A percentile compares a stretch with the other conserved stretches of the same genome.
Evolutionary conservation across 2,797 vertebrate genomes (phyloP).

Genomic region (Mormyrops attenuatus): DNA sequence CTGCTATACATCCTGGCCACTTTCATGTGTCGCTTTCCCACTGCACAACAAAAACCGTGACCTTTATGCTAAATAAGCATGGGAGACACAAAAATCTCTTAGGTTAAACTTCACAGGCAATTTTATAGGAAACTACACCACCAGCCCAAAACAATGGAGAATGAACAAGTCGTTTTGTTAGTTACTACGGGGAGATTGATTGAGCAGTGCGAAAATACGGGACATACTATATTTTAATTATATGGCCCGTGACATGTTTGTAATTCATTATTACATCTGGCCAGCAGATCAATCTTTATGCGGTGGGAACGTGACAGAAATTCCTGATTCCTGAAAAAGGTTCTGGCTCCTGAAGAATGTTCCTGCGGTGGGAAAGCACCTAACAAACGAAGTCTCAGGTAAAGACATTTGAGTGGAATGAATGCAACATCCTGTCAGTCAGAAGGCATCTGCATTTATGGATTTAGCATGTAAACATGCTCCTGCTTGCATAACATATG

Average conservation of each 20-base stretch:
- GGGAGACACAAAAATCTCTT: neutral
- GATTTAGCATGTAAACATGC: neutral
- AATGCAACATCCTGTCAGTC: neutral
- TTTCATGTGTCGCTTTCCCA: neutral
- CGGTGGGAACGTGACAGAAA: neutral
- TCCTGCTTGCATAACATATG: neutral
- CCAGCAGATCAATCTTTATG: neutral
- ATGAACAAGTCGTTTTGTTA: neutral
- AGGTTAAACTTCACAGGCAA: neutral
- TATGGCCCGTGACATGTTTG: neutral
- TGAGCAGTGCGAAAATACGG: neutral
- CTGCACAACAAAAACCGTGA: neutral
- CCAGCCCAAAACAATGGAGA: neutral
- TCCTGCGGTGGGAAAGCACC: neutral
- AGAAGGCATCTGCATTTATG: neutral
- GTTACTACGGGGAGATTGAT: neutral
- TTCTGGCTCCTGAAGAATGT: neutral
- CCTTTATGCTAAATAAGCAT: neutral
- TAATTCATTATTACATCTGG: neutral
- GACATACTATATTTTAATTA: neutral
- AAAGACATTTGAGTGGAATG: neutral
- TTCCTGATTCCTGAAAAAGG: neutral
- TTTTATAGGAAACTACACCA: neutral
- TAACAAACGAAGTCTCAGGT: neutral
- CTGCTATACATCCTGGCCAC: neutral